A percentile compares a stretch with the other conserved stretches of the same genome.
Evolutionary conservation across 1,140 invertebrate species (phyloP).

Genomic region (Tetramorium alpestre): DNA sequence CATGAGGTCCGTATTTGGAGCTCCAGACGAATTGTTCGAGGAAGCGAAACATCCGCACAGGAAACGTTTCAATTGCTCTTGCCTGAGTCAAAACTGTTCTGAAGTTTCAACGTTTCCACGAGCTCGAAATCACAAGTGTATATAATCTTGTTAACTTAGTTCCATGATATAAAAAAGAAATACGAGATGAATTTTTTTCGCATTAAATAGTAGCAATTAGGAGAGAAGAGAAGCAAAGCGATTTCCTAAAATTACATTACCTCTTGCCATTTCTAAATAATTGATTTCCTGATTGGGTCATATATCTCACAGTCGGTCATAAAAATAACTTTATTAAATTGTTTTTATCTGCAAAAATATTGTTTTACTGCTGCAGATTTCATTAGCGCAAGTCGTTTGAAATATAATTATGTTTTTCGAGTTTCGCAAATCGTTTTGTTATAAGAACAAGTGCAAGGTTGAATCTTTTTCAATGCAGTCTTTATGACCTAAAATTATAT

Average conservation of each 20-base stretch:
- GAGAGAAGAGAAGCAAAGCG: background rate
- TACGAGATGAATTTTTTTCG: background rate
- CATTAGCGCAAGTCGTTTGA: conserved; percentile 10
- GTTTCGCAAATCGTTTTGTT: conserved; percentile 1
- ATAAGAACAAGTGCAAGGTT: background rate
- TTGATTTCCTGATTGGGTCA: background rate
- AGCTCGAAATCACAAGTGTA: conserved; percentile 6
- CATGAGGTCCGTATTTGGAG: conserved; percentile 42
- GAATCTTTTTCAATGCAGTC: background rate
- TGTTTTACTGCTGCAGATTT: background rate
- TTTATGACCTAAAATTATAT: conserved; percentile 24
- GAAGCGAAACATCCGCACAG: conserved; percentile 67
- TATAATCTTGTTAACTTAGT: background rate
- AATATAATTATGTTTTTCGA: conserved; percentile 7
- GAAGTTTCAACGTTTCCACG: conserved; percentile 33
- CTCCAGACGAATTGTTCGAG: conserved; percentile 41
- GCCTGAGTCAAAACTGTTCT: conserved; percentile 25
- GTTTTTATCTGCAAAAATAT: background rate
- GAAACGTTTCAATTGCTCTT: conserved; percentile 61
- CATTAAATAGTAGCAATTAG: background rate
- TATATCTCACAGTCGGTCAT: background rate
- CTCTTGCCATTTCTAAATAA: background rate
- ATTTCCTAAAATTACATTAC: background rate
- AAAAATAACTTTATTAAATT: background rate
- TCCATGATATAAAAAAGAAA: background rate